Conservation (phyloP, 2,888 invertebrate genomes). For the Zhengitettix transpicula region DNA sequence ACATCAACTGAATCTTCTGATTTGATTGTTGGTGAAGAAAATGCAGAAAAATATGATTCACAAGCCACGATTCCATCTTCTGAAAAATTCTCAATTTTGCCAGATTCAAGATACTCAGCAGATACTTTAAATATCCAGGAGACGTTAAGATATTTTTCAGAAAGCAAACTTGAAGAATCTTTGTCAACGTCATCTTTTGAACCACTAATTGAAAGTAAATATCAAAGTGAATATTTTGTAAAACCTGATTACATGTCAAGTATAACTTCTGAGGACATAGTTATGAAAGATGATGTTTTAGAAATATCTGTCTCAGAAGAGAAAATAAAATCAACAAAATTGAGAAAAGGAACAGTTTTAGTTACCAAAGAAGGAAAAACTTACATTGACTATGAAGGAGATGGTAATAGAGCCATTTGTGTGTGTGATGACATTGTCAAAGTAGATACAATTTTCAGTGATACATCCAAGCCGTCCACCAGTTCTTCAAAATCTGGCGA, state of each 20-base stretch:
- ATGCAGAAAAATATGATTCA: too few relatives aligned
- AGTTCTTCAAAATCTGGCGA: neutral
- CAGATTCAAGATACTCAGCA: too few relatives aligned
- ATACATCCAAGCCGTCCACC: neutral
- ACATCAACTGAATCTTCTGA: too few relatives aligned
- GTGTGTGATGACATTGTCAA: constrained; percentile 13
- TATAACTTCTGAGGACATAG: constrained; percentile 22
- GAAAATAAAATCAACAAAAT: neutral
- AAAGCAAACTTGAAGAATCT: too few relatives aligned
- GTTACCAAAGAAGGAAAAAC: constrained; percentile 9
- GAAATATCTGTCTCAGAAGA: constrained; percentile 24
- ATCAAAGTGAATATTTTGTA: too few relatives aligned
- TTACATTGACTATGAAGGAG: constrained; percentile 10
- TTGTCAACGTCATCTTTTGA: too few relatives aligned
- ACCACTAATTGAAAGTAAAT: too few relatives aligned
- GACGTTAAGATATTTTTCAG: too few relatives aligned
- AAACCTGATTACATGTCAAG: neutral
- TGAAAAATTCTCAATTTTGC: too few relatives aligned
- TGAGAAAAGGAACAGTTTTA: constrained; percentile 5
- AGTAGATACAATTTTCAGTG: constrained; percentile 3
- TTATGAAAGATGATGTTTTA: constrained; percentile 27
- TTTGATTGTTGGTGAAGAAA: too few relatives aligned
- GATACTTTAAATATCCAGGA: too few relatives aligned
- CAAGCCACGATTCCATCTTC: too few relatives aligned
- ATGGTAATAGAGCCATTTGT: constrained; percentile 7